Conservation (phyloP, 2,888 invertebrate genomes). For the Caenorhabditis sp. region DNA sequence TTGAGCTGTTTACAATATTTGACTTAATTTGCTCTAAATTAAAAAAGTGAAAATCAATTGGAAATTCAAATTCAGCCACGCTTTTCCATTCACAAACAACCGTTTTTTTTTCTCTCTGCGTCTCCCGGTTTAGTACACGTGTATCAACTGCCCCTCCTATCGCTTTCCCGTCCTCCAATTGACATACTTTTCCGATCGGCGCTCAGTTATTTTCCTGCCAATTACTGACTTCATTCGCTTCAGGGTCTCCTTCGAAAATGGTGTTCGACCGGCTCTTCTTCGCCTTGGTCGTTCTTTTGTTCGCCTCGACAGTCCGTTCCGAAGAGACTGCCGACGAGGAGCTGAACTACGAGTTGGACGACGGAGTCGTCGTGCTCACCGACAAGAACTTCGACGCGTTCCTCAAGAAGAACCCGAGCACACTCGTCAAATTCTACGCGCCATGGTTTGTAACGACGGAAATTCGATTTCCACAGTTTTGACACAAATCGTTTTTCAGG, state of each 20-base stretch:
- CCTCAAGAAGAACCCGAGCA: slow-evolving; percentile 79
- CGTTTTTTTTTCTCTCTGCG: slow-evolving; percentile 3
- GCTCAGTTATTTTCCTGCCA: neutral
- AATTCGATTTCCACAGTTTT: neutral
- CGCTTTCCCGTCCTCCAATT: no score
- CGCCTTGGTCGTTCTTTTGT: slow-evolving; percentile 16
- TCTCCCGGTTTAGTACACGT: slow-evolving; percentile 24
- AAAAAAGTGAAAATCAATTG: no score
- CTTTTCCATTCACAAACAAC: neutral
- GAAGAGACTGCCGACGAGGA: slow-evolving; percentile 55
- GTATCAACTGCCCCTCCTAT: slow-evolving; percentile 7
- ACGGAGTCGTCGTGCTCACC: slow-evolving; percentile 72
- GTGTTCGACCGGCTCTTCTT: slow-evolving; percentile 15
- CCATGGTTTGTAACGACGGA: slow-evolving; percentile 80
- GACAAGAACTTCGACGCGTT: slow-evolving; percentile 78
- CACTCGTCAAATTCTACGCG: slow-evolving; percentile 83
- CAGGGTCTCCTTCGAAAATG: slow-evolving; percentile 24
- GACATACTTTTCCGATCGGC: slow-evolving; percentile 3
- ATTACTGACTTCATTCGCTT: neutral
- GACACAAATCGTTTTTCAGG: slow-evolving; percentile 5
- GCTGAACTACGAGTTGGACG: slow-evolving; percentile 66
- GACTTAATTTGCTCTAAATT: neutral
- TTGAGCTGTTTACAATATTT: neutral
- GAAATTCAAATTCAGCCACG: no score
- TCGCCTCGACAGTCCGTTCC: neutral